Percentiles rank a stretch among this genome's conserved stretches.
Conservation (phyloP, 92 coral and sea anemone species). For the Porites divaricata region DNA sequence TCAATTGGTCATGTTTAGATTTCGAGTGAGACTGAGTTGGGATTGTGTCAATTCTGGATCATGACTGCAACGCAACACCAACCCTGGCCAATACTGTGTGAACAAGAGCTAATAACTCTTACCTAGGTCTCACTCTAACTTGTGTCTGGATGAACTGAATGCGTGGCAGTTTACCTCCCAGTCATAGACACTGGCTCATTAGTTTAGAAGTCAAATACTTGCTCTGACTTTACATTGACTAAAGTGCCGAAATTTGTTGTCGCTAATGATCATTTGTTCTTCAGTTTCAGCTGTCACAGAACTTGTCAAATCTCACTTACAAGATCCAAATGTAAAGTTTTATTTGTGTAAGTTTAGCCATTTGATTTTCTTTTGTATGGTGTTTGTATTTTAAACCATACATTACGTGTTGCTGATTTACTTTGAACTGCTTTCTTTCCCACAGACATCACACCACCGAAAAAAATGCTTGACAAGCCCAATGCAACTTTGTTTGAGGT, state of each 20-base stretch:
- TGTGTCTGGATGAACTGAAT: too few species aligned
- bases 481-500: slow-evolving; percentile 82
- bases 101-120: too few species aligned
- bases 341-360: slow-evolving; percentile 78
- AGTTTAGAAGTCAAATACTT: too few species aligned
- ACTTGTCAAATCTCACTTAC: slow-evolving; percentile 82
- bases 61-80: too few species aligned
- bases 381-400: neutral
- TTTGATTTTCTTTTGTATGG: neutral
- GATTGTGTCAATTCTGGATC: too few species aligned
- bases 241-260: neutral
- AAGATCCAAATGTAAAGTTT: slow-evolving; percentile 70
- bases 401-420: neutral
- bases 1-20: too few species aligned
- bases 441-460: slow-evolving; percentile 93
- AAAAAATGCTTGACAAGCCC: slow-evolving; percentile 71
- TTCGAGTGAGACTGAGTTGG: too few species aligned
- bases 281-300: slow-evolving; percentile 75
- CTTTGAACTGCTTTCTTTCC: neutral
- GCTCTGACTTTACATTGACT: neutral
- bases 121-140: too few species aligned
- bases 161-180: too few species aligned
- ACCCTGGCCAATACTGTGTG: too few species aligned
- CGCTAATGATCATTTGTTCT: neutral
- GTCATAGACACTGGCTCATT: too few species aligned